A percentile compares a stretch with the other conserved stretches of the same genome.
Evolutionary conservation across 1,140 invertebrate species (phyloP).

Genomic region (Pseudachorutes palmiensis): DNA sequence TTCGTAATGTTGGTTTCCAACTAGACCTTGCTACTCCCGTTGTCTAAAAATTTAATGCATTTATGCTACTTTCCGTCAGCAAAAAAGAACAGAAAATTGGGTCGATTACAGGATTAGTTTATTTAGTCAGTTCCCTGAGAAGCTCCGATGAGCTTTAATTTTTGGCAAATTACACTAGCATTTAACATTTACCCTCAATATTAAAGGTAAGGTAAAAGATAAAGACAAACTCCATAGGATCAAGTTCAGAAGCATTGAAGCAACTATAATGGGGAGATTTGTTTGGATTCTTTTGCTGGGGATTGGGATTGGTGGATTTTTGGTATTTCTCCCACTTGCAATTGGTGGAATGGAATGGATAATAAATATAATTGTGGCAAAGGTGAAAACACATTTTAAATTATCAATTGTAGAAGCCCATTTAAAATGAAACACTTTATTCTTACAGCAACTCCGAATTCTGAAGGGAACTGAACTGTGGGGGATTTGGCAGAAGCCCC

Average conservation of each 20-base stretch:
- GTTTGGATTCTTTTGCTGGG: not conserved
- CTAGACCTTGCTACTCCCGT: too few relatives aligned
- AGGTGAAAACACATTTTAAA: not conserved
- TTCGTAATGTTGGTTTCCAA: too few relatives aligned
- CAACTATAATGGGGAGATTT: not conserved
- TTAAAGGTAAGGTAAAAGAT: not conserved
- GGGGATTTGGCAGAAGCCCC: conserved; percentile 14
- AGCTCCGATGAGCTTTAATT: too few relatives aligned
- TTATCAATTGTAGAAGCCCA: not conserved
- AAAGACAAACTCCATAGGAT: not conserved
- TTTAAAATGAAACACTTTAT: not conserved
- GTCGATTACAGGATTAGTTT: too few relatives aligned
- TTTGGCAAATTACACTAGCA: too few relatives aligned
- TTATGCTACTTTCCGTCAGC: too few relatives aligned
- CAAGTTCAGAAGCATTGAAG: not conserved
- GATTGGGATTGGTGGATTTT: not conserved
- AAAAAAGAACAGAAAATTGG: too few relatives aligned
- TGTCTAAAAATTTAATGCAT: too few relatives aligned
- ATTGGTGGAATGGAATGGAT: conserved; percentile 1
- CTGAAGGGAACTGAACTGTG: conserved; percentile 18
- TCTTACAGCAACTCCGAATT: conserved; percentile 19
- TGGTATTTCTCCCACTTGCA: not conserved
- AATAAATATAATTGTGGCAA: not conserved
- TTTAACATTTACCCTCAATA: not conserved
- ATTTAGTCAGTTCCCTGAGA: too few relatives aligned